Percentiles rank a stretch among this genome's conserved stretches.
Evolutionary conservation across 2,113 vertebrate species (phyloP).

Genomic region (Phyllopteryx taeniolatus): DNA sequence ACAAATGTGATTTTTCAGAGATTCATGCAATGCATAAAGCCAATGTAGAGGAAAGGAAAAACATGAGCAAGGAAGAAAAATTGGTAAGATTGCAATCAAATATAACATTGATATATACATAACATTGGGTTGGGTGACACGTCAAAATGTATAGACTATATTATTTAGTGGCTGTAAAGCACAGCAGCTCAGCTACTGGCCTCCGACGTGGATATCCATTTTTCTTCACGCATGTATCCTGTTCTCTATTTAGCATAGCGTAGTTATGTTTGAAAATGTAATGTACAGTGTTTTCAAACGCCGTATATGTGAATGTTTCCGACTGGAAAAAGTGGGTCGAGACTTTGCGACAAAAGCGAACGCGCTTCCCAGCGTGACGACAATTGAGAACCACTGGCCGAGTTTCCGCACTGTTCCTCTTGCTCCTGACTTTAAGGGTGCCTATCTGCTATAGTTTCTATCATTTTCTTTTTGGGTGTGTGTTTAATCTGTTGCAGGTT

Average conservation of each 20-base stretch:
- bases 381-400: no score
- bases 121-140: background rate
- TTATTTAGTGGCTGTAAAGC: background rate
- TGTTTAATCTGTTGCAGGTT: slow-evolving; percentile 29
- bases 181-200: background rate
- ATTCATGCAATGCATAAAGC: slow-evolving; percentile 70
- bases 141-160: background rate
- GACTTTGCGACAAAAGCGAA: no score
- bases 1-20: slow-evolving; percentile 76
- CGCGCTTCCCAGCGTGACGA: no score
- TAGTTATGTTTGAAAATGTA: no score
- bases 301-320: no score
- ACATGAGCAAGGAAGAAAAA: slow-evolving; percentile 74
- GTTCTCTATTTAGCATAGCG: no score
- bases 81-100: slow-evolving; percentile 50
- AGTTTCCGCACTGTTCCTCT: background rate
- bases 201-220: no score
- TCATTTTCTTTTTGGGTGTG: background rate
- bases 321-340: no score
- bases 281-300: no score
- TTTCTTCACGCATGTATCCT: no score
- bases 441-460: background rate
- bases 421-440: background rate
- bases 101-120: no score
- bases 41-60: slow-evolving; percentile 71